Evolutionary conservation across 1,140 invertebrate genomes (phyloP), one percentile per base, ranked within the genome.

Genomic region (Chironomus tepperi): DNA sequence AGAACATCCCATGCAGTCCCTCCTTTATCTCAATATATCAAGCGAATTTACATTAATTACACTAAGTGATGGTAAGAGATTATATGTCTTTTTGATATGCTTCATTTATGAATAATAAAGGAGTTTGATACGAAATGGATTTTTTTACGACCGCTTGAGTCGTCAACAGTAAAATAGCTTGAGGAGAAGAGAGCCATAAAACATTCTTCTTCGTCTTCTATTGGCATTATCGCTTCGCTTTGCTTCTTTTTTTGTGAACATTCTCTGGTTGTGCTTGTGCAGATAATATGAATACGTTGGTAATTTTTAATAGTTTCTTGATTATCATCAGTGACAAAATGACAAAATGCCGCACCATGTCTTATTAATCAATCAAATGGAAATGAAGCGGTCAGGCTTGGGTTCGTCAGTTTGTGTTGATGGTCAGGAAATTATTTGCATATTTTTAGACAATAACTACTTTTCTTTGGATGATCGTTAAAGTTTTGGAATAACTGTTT

Each of bases 1-100:
- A 34, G 24, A 34, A 1, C 5, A 34, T 5, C 24, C 24, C 24
- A 34, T 2, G 24, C 24, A 34, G 5, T 5, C 24, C 24, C 24
- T 34, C 24, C 5, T 34, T 34, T 5, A 34, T 34, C 24, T 70
- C 65, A 16, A 70, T 70, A 70, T 21, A 70, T 70, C 65, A 19
- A 21, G 10, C 65, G 19, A 19, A 70, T 70, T 70, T 70, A 70
- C 65, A 70, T 70, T 70, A 70, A 70, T 70, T 70, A 70, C 65
- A 18, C 19, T 70, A 70, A 70, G 65, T 70, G 65, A 70, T 70
- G 65, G 65, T 16, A 70, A 70, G 16, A 70, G 65, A 70, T 70
- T 70, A 70, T 19, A 70, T 70, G 65, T 70, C 65, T 70, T 18
- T 70, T 70, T 70, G 65, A 70, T 70, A 70, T 70, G 65, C 65